Evolutionary conservation across 2,113 vertebrate genomes (phyloP), one percentile per base, ranked within the genome.

Genomic region (Pseudonaja textilis): DNA sequence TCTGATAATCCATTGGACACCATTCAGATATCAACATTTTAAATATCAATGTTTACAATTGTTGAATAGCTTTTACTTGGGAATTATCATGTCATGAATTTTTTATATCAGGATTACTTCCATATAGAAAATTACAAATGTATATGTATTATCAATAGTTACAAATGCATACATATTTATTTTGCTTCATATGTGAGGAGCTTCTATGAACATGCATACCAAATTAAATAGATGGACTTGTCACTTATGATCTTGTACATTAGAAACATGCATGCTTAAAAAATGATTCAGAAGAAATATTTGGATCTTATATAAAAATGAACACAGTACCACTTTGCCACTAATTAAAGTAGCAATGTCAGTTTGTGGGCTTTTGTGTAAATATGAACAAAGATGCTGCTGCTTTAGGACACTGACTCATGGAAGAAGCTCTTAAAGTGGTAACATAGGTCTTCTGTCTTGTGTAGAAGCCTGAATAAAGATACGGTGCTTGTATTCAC

Each of bases 181-280:
- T 85, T 85, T 89, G 52, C 39, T 92, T 55, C 23, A 55, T 34
- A n/a, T 59, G 2, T 3, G 22, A 54, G 26, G 26, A 54, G n/a
- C 56, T 85, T 81, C 10, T 54, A 89, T 47, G 52, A 29, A 10
- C 85, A n/a, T 85, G n/a, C 47, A 26, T n/a, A 39, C 25, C 52
- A 92, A 45, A 50, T 50, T 89, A 92, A 89, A 87, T 29, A 61
- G 34, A 47, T 61, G 39, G 23, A 88, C 22, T 92, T 88, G 86
- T 69, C 45, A 88, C 12, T 55, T 69, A 10, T 56, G 34, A 92
- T 45, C 25, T 88, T 61, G 12, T 23, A 88, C 29, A 52, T 39
- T 39, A 20, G 5, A 39, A 18, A 20, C 69, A 20, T 8, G 69
- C n/a, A 81, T 22, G 34, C 34, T 81, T 81, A 39, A 39, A 81